phyloP scores from a whole-genome alignment of 1,140 invertebrate species.

The Magallana angulata region DNA sequence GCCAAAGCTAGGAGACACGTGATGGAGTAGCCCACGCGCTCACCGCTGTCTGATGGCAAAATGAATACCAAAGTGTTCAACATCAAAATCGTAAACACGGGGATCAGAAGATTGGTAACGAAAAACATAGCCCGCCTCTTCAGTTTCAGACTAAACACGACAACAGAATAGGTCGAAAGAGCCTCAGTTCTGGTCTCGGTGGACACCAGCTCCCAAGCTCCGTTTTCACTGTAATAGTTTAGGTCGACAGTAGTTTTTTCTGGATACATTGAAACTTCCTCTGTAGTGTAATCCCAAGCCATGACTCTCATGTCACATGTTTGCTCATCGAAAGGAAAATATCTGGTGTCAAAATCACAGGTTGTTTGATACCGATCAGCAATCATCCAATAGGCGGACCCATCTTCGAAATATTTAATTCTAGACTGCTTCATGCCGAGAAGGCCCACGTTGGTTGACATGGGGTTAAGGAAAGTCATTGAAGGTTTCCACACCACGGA shows the following conservation, averaged over 20 bases:
- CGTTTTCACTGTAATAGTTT: neutral
- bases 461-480: slow-evolving; percentile 51
- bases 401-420: neutral
- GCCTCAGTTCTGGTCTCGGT: neutral
- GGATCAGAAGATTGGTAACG: slow-evolving; percentile 48
- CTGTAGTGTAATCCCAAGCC: slow-evolving; percentile 1
- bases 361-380: slow-evolving; percentile 15
- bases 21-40: slow-evolving; percentile 51
- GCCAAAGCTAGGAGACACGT: slow-evolving; percentile 45
- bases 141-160: slow-evolving; percentile 13
- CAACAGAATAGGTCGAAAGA: neutral
- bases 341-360: slow-evolving; percentile 23
- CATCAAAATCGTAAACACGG: slow-evolving; percentile 41
- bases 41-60: slow-evolving; percentile 53
- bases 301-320: slow-evolving; percentile 8
- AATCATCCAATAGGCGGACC: neutral
- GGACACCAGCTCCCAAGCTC: slow-evolving; percentile 24
- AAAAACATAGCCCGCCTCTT: slow-evolving; percentile 46
- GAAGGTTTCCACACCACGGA: slow-evolving; percentile 54
- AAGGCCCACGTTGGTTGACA: neutral
- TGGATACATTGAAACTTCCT: slow-evolving; percentile 4
- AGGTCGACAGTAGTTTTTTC: neutral
- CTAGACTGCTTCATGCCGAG: neutral
- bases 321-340: slow-evolving; percentile 30
- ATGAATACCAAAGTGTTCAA: slow-evolving; percentile 55